Evolutionary conservation across 2,113 vertebrate genomes (phyloP), one percentile per base, ranked within the genome.

Genomic region (Brachyistius frenatus): DNA sequence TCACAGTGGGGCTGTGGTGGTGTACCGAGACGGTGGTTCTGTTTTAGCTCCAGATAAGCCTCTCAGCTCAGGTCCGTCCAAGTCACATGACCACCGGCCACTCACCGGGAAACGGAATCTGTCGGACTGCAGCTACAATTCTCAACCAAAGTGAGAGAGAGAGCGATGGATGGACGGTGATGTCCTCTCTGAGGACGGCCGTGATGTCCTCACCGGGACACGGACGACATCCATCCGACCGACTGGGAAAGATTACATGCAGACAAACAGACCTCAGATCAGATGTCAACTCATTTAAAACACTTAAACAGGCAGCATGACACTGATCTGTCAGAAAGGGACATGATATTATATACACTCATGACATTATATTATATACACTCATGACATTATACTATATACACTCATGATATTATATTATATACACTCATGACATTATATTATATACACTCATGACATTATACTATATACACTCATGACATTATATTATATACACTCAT

Each of bases 61-160:
- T 86, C 90, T 90, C 83, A 83, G 80, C 87, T 86, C 78, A 86
- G 85, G 88, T 89, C 90, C 63, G 55, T 71, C 66, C 77, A 70
- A 86, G 91, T 95, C 93, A 94, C 85, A 83, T 94, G 93, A 91
- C 85, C 32, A 23, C 77, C 77, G 88, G 86, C 89, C 89, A 84
- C 88, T 91, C 88, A 80, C 78, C 84, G 84, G 91, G 86, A 92
- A 93, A 92, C 85, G 80, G 85, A 89, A 89, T 87, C 85, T 76
- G 66, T 49, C 62, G 52, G 76, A 83, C 75, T 7, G 52, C 78
- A 65, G 88, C 87, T 67, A 66, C 89, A 88, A 91, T 84, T 93
- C 85, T 87, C 64, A 67, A 41, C 2, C 30, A 61, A 69, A 81
- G 65, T 63, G 66, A 80, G 80, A 62, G 35, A 46, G 73, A 32